A percentile compares a stretch with the other conserved stretches of the same genome.
Conservation (phyloP, 1,140 invertebrate genomes). For the fruit fly (Drosophila melanogaster) region DNA sequence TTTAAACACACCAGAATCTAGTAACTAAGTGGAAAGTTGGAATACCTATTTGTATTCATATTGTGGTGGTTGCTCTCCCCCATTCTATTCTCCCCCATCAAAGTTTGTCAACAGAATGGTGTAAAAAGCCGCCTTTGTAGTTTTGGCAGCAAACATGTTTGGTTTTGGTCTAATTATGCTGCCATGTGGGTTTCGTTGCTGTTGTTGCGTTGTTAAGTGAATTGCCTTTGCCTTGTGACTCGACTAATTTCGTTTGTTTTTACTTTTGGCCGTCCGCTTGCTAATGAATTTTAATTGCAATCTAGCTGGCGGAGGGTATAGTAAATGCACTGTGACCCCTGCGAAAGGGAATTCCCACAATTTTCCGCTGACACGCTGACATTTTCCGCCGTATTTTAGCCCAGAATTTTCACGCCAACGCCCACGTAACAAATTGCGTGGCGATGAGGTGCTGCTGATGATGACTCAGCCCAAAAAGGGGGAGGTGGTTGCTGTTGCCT, state of each 20-base stretch:
- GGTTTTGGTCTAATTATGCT: slow-evolving; percentile 55
- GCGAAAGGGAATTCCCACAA: slow-evolving; percentile 21
- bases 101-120: slow-evolving; percentile 18
- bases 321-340: slow-evolving; percentile 36
- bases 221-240: slow-evolving; percentile 71
- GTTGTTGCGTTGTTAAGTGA: slow-evolving; percentile 68
- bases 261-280: slow-evolving; percentile 22
- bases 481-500: slow-evolving; percentile 1
- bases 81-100: slow-evolving; percentile 24
- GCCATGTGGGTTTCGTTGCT: slow-evolving; percentile 47
- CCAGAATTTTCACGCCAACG: slow-evolving; percentile 79
- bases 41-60: too few species aligned
- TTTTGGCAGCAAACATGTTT: slow-evolving; percentile 39
- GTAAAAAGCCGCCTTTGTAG: slow-evolving; percentile 26
- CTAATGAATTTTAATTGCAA: slow-evolving; percentile 75
- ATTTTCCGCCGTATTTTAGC: slow-evolving; percentile 57
- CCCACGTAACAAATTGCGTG: slow-evolving; percentile 53
- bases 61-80: slow-evolving; percentile 18
- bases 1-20: background rate
- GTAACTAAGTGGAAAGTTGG: background rate
- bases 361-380: slow-evolving; percentile 18
- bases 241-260: slow-evolving; percentile 51
- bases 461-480: slow-evolving; percentile 46
- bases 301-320: slow-evolving; percentile 23
- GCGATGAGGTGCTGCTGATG: slow-evolving; percentile 43